A percentile compares a stretch with the other conserved stretches of the same genome.
These are phyloP conservation scores for Oscheius onirici DNA, from an alignment of 2,888 invertebrate genomes.

Conservation along the genomic window DNA sequence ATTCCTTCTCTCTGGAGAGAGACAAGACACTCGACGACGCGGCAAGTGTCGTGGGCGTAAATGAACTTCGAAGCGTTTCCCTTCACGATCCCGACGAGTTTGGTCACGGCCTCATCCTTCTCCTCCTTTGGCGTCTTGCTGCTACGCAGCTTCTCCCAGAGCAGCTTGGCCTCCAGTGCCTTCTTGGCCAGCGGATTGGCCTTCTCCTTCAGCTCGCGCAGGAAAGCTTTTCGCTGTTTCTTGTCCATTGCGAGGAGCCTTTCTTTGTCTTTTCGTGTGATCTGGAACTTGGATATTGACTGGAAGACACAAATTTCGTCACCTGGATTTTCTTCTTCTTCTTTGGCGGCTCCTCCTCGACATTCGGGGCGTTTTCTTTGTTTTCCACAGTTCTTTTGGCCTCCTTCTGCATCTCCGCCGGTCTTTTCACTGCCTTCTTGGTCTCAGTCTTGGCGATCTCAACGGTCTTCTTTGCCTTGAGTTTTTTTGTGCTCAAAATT, in stretches of 20 bases:
- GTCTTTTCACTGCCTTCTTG: background rate
- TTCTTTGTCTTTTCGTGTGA: constrained; percentile 65
- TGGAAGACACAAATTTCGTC: too few species aligned
- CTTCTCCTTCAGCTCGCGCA: constrained; percentile 58
- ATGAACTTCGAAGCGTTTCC: constrained; percentile 73
- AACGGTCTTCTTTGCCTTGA: constrained; percentile 19
- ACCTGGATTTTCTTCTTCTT: constrained; percentile 33
- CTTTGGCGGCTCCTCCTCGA: background rate
- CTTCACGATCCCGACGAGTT: constrained; percentile 52
- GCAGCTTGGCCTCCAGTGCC: constrained; percentile 55
- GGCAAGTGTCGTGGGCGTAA: constrained; percentile 81
- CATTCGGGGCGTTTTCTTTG: constrained; percentile 11
- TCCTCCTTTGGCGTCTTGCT: constrained; percentile 59
- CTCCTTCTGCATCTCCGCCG: background rate
- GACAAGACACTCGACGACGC: constrained; percentile 88
- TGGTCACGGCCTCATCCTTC: constrained; percentile 52
- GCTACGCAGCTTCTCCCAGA: constrained; percentile 65
- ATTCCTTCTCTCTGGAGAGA: constrained; percentile 76
- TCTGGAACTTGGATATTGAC: constrained; percentile 5
- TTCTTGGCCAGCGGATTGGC: constrained; percentile 60
- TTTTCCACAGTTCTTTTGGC: constrained; percentile 1
- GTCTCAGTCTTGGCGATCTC: constrained; percentile 13
- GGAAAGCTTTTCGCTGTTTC: constrained; percentile 62
- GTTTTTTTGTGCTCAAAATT: constrained; percentile 41
- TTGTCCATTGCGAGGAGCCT: constrained; percentile 57